Conservation (phyloP, 2,888 invertebrate species). For the Prosapia bicincta region DNA sequence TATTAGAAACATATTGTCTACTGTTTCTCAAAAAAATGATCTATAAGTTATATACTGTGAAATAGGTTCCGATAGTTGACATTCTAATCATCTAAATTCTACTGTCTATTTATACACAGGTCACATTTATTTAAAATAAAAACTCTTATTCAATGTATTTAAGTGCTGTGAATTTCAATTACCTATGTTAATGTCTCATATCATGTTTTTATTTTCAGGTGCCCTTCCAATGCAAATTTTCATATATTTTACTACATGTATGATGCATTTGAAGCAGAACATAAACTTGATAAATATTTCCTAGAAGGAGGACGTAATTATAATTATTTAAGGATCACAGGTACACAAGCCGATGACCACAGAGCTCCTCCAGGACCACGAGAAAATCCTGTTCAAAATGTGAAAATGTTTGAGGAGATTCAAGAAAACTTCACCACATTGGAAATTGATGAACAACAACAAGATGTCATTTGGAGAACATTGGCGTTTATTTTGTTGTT, state of each 20-base stretch:
- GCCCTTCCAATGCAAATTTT: conserved; percentile 66
- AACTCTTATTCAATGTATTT: no score
- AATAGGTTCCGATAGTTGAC: no score
- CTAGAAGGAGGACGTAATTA: conserved; percentile 67
- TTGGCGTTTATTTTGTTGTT: conserved; percentile 72
- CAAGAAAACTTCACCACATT: conserved; percentile 59
- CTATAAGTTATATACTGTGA: no score
- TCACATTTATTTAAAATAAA: no score
- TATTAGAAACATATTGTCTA: no score
- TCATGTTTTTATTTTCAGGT: conserved; percentile 34
- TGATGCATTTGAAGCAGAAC: conserved; percentile 71
- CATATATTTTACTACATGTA: conserved; percentile 88
- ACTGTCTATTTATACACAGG: no score
- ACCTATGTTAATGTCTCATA: no score
- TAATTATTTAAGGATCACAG: conserved; percentile 60
- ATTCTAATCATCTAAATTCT: no score
- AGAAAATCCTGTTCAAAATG: conserved; percentile 63
- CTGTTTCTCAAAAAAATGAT: no score
- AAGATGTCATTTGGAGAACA: conserved; percentile 64
- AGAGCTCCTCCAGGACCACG: conserved; percentile 59
- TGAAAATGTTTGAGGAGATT: conserved; percentile 60
- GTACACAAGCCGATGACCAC: conserved; percentile 33
- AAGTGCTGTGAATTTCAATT: no score
- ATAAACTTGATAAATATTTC: conserved; percentile 62
- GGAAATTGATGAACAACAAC: conserved; percentile 69